A percentile compares a stretch with the other conserved stretches of the same genome.
These are phyloP conservation scores for Amphiprion ocellaris DNA, from an alignment of 2,113 vertebrate species.

Conservation along the genomic window DNA sequence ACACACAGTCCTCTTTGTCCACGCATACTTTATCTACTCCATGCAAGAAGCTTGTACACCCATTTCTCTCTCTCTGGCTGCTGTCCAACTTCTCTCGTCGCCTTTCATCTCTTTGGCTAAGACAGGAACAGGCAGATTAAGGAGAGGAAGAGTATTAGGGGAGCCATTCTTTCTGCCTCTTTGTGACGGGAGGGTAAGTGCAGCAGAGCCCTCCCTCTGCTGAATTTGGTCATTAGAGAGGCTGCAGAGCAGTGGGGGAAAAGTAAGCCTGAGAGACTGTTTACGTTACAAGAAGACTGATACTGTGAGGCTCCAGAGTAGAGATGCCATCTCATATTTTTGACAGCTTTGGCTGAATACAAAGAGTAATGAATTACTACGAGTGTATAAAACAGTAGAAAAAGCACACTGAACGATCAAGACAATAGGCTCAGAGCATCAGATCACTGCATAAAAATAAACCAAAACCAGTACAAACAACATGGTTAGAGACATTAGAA, in stretches of 20 bases:
- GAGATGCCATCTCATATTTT: conserved; percentile 2
- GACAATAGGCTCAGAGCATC: not conserved
- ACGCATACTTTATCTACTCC: conserved; percentile 50
- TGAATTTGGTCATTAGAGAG: conserved; percentile 66
- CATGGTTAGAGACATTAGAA: not conserved
- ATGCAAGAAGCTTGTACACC: conserved; percentile 50
- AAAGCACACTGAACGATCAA: not conserved
- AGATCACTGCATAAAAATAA: not conserved
- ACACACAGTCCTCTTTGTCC: conserved; percentile 11
- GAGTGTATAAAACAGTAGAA: conserved; percentile 13
- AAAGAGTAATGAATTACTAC: conserved; percentile 12
- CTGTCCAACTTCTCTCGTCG: conserved; percentile 52
- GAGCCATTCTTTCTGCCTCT: conserved; percentile 62
- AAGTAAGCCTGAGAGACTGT: conserved; percentile 55
- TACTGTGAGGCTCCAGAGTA: conserved; percentile 6
- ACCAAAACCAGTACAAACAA: not conserved
- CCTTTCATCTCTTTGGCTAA: conserved; percentile 70
- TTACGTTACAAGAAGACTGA: conserved; percentile 65
- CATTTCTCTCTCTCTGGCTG: conserved; percentile 48
- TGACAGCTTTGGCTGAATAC: not conserved
- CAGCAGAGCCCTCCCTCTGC: conserved; percentile 57
- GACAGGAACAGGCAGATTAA: conserved; percentile 69
- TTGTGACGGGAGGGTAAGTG: conserved; percentile 49
- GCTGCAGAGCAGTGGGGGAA: conserved; percentile 44
- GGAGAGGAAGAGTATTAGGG: conserved; percentile 63